Conservation (phyloP, 2,888 invertebrate species). For the Formica aserva region DNA sequence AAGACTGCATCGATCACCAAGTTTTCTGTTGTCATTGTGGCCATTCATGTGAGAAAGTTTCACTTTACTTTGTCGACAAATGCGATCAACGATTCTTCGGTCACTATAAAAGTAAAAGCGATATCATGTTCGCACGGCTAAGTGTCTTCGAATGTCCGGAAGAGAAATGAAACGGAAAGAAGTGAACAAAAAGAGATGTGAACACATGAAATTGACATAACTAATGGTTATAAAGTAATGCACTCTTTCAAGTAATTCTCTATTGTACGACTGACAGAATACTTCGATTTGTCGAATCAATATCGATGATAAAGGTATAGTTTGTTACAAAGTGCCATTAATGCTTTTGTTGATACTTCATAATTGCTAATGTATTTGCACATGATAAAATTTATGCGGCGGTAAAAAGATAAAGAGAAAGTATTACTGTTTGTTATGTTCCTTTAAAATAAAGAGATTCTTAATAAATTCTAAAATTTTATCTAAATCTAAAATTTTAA, state of each 20-base stretch:
- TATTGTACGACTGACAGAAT: constrained; percentile 24
- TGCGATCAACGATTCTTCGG: neutral
- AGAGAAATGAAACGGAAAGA: constrained; percentile 21
- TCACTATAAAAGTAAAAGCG: constrained; percentile 47
- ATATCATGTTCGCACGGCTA: constrained; percentile 31
- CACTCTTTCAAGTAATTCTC: constrained; percentile 5
- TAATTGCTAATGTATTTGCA: neutral
- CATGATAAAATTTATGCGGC: neutral
- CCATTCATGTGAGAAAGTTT: constrained; percentile 12
- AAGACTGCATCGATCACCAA: constrained; percentile 4
- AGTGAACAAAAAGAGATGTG: neutral
- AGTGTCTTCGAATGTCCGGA: neutral
- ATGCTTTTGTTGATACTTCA: neutral
- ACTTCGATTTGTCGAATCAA: constrained; percentile 30
- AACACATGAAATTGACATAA: constrained; percentile 48
- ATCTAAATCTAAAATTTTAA: neutral
- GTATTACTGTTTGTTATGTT: neutral
- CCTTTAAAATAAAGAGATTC: neutral
- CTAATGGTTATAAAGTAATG: constrained; percentile 49
- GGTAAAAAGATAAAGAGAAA: neutral
- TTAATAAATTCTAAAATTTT: too few species aligned
- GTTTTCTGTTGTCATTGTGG: neutral
- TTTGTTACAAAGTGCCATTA: neutral
- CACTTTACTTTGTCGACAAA: neutral
- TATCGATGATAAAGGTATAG: neutral